Percentiles rank a stretch among this genome's conserved stretches.
These are phyloP conservation scores for Metellina segmentata DNA, from an alignment of 2,888 invertebrate genomes.

Conservation along the genomic window DNA sequence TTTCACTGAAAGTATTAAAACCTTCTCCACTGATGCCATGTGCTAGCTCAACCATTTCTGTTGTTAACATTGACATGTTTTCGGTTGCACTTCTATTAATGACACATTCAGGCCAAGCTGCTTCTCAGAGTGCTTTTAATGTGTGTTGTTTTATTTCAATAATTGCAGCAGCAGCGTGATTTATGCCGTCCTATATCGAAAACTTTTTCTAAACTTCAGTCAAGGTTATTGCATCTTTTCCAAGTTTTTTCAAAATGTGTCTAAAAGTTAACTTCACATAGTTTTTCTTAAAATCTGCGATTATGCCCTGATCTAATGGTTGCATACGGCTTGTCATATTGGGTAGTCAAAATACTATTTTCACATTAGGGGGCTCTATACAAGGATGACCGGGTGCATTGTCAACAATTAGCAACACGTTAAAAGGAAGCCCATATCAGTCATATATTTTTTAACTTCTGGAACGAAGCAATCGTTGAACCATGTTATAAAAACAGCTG, in stretches of 20 bases:
- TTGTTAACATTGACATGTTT: slow-evolving; percentile 18
- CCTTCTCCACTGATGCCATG: slow-evolving; percentile 33
- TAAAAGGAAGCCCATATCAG: slow-evolving; percentile 45
- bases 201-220: slow-evolving; percentile 35
- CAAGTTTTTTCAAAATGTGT: slow-evolving; percentile 53
- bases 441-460: slow-evolving; percentile 55
- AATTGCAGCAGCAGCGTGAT: slow-evolving; percentile 34
- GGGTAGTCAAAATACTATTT: slow-evolving; percentile 64
- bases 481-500: slow-evolving; percentile 41
- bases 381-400: slow-evolving; percentile 61
- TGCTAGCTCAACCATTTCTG: slow-evolving; percentile 23
- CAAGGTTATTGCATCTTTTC: slow-evolving; percentile 34
- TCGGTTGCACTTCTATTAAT: slow-evolving; percentile 34
- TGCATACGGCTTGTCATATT: slow-evolving; percentile 25
- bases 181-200: slow-evolving; percentile 34
- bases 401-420: slow-evolving; percentile 65
- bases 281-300: slow-evolving; percentile 40
- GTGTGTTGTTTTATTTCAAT: slow-evolving; percentile 53
- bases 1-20: slow-evolving; percentile 25
- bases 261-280: slow-evolving; percentile 52
- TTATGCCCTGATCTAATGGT: slow-evolving; percentile 44
- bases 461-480: slow-evolving; percentile 50
- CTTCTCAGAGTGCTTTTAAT: slow-evolving; percentile 52
- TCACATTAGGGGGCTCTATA: slow-evolving; percentile 62
- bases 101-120: slow-evolving; percentile 40